These are phyloP conservation scores for Lymantria monacha DNA, from an alignment of 2,888 invertebrate genomes.

Conservation along the genomic window DNA sequence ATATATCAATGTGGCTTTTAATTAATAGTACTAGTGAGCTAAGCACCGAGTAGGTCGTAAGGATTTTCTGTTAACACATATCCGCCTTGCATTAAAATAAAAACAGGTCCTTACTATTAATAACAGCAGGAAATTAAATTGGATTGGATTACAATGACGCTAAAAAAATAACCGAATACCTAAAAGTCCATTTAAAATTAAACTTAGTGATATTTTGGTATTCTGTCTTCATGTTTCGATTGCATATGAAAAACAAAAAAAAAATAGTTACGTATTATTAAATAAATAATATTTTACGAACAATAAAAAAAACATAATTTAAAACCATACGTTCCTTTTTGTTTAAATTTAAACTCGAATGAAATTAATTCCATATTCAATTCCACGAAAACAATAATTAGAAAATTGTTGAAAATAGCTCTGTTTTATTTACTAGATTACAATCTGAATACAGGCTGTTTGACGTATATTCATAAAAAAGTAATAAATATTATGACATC, in stretches of 20 bases:
- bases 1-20: constrained; percentile 18
- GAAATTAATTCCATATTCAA: too few species aligned
- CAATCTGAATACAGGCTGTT: neutral
- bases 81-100: neutral
- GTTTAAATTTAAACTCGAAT: too few species aligned
- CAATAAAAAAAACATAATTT: too few species aligned
- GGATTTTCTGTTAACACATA: constrained; percentile 18
- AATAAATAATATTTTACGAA: too few species aligned
- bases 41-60: constrained; percentile 27
- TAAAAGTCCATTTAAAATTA: too few species aligned
- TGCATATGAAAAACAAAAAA: too few species aligned
- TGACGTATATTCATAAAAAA: constrained; percentile 17
- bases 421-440: neutral
- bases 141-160: neutral
- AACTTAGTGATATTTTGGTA: too few species aligned
- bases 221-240: too few species aligned
- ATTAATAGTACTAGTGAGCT: constrained; percentile 23
- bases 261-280: too few species aligned
- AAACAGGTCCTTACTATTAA: neutral
- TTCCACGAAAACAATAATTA: too few species aligned
- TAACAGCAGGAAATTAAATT: neutral
- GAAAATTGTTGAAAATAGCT: too few species aligned
- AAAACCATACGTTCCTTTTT: too few species aligned
- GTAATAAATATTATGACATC: constrained; percentile 26
- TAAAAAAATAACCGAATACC: neutral